Conservation (phyloP, 2,113 vertebrate species). For the Tympanuchus pallidicinctus region DNA sequence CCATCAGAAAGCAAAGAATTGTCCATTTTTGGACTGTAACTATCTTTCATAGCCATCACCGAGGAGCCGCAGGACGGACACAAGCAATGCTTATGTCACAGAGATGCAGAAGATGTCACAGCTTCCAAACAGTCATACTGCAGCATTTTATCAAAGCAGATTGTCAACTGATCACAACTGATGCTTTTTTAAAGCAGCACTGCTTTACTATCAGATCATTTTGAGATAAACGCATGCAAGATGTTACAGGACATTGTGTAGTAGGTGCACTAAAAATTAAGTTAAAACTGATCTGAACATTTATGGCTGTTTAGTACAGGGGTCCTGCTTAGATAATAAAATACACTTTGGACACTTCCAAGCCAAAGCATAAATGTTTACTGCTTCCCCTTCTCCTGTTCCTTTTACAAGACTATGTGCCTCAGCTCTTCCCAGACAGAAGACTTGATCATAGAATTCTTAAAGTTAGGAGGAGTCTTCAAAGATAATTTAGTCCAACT, state of each 20-base stretch:
- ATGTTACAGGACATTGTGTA: neutral
- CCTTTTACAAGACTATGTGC: neutral
- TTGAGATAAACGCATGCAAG: neutral
- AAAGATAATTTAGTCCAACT: too few species aligned
- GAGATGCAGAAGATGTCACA: neutral
- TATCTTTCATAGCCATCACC: neutral
- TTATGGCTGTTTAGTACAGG: neutral
- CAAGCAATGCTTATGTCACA: neutral
- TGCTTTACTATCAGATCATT: neutral
- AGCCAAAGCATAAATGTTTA: neutral
- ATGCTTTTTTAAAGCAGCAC: neutral
- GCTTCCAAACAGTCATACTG: neutral
- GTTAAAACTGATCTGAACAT: neutral
- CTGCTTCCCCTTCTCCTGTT: neutral
- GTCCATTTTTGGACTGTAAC: neutral
- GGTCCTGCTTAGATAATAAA: neutral
- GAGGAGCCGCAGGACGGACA: neutral
- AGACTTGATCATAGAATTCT: neutral
- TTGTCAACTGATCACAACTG: neutral
- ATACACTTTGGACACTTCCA: neutral
- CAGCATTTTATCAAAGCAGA: rapidly evolving
- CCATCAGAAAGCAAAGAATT: neutral
- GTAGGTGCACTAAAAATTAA: neutral
- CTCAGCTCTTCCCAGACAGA: neutral
- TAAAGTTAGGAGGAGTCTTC: too few species aligned